A percentile compares a stretch with the other conserved stretches of the same genome.
phyloP scores from a whole-genome alignment of 2,888 invertebrate genomes.

The Nomada hirtipes region DNA sequence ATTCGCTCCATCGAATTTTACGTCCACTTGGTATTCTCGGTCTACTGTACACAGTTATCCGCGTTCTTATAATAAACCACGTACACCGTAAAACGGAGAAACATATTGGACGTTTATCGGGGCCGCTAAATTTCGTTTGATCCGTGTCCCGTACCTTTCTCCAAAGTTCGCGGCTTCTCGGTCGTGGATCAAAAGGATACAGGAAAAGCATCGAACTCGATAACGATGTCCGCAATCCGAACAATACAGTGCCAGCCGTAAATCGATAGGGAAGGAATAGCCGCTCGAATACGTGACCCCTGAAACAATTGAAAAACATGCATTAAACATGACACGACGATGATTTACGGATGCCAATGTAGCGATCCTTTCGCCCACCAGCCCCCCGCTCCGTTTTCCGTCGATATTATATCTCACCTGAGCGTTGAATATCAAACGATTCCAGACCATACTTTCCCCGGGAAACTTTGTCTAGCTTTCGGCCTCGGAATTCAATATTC shows the following conservation, averaged over 20 bases:
- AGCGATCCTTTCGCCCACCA: constrained; percentile 12
- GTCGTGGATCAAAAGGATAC: constrained; percentile 13
- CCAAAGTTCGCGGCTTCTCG: not conserved
- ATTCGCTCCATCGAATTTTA: too few relatives aligned
- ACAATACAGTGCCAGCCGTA: constrained; percentile 42
- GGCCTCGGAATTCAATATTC: not conserved
- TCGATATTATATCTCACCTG: constrained; percentile 23
- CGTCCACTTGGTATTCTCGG: too few relatives aligned
- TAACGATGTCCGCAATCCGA: constrained; percentile 42
- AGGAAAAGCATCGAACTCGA: constrained; percentile 37
- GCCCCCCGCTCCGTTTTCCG: constrained; percentile 5
- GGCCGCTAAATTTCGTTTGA: constrained; percentile 19
- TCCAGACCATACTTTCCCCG: not conserved
- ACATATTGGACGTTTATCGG: not conserved
- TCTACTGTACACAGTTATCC: too few relatives aligned
- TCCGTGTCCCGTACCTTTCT: not conserved
- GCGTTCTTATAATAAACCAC: constrained; percentile 5
- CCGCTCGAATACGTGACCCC: constrained; percentile 55
- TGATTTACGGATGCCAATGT: constrained; percentile 63
- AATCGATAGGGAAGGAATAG: constrained; percentile 56
- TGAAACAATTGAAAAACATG: constrained; percentile 74
- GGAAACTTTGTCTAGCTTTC: not conserved
- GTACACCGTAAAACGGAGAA: not conserved
- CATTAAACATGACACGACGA: constrained; percentile 68
- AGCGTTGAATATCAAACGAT: constrained; percentile 18